Percentiles rank a stretch among this genome's conserved stretches.
Evolutionary conservation across 2,113 vertebrate genomes (phyloP).

Genomic region (Scatophagus argus): DNA sequence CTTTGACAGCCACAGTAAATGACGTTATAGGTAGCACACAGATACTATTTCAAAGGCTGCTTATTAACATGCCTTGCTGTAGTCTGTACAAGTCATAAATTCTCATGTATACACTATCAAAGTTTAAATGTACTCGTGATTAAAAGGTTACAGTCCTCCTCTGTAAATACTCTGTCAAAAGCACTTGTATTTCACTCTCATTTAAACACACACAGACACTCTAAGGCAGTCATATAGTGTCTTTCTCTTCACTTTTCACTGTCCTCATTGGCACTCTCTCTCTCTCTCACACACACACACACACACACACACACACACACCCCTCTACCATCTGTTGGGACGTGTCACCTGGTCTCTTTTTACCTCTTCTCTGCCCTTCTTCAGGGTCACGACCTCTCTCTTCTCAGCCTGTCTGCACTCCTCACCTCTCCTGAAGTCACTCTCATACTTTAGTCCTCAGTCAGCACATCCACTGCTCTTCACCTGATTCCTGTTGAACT

Average conservation of each 20-base stretch:
- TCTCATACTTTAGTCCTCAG: constrained; percentile 30
- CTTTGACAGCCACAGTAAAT: neutral
- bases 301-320: neutral
- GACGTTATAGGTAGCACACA: neutral
- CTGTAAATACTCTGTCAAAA: neutral
- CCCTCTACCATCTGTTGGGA: constrained; percentile 60
- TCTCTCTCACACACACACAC: neutral
- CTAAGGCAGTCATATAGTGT: neutral
- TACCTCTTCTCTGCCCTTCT: constrained; percentile 11
- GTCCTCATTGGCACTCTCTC: neutral
- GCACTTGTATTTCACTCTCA: neutral
- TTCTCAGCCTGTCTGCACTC: constrained; percentile 37
- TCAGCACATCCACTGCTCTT: constrained; percentile 64
- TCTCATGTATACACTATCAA: neutral
- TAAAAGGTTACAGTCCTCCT: neutral
- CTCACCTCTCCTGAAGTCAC: constrained; percentile 29
- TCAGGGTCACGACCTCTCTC: constrained; percentile 36
- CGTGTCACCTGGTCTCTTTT: constrained; percentile 46
- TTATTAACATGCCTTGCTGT: neutral
- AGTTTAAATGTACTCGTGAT: constrained; percentile 1
- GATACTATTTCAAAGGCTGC: neutral
- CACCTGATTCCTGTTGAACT: constrained; percentile 32
- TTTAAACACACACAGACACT: neutral
- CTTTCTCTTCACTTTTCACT: neutral
- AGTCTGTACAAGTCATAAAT: neutral